Evolutionary conservation across 2,888 invertebrate genomes (phyloP), one percentile per base, ranked within the genome.

Genomic region (Apamea anceps): DNA sequence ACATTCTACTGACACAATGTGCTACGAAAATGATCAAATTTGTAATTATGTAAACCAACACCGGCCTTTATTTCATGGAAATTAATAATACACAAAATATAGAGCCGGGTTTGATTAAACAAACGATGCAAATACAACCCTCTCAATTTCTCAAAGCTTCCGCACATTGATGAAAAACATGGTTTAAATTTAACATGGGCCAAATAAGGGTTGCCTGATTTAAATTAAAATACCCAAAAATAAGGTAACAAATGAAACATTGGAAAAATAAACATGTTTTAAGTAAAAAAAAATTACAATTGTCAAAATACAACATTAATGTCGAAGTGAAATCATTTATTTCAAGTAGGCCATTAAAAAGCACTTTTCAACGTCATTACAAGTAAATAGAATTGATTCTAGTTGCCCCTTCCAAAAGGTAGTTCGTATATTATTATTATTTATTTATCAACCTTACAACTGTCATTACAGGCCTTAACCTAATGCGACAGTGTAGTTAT

Each of bases 41-140:
- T 45, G 21, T 72, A 57, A 88, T 80, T 70, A 77, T 54, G 67
- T 78, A 79, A 89, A 67, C 79, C 66, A 71, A 71, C 37, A 68
- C 18, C 60, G 54, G 54, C 76, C 79, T 77, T 79, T 79, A 78
- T 74, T 82, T 74, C 80, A 81, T 87, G 77, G 54, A 79, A 87
- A 80, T 84, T 82, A 75, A 78, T 85, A 83, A 77, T 75, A 76
- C 83, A 76, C 85, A 78, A 79, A 87, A 86, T 81, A 76, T 79
- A 72, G 65, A 45, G 45, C 54, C 42, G 62, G 60, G 57, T 63
- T 79, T 87, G 85, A 89, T 85, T 88, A 89, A 87, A 80, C 85
- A 74, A 82, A 78, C 68, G 78, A 82, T 80, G 74, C 79, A 82
- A 87, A 89, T 85, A 87, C 45, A 83, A 76, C 80, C 85, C 75